phyloP scores from a whole-genome alignment of 2,797 vertebrate genomes.

The Novumbra hubbsi region DNA sequence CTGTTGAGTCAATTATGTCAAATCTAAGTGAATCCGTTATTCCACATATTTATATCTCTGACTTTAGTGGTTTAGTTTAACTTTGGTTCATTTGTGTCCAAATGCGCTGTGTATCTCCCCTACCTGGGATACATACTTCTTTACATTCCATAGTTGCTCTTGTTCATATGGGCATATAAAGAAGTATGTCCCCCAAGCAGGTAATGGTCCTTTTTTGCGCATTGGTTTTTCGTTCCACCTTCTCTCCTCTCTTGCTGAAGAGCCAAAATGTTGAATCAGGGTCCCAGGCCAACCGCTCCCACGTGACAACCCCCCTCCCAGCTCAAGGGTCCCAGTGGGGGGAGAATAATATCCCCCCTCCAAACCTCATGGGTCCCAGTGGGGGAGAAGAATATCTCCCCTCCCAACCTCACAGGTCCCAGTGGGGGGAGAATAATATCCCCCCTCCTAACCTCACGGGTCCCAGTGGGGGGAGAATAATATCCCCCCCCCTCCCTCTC shows the following conservation, averaged over 20 bases:
- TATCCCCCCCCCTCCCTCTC: background rate
- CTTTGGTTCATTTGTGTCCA: constrained; percentile 1
- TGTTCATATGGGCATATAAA: constrained; percentile 99
- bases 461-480: constrained; percentile 3
- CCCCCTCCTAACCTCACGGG: constrained; percentile 19
- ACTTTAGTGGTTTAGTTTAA: background rate
- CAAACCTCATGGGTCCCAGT: constrained; percentile 15
- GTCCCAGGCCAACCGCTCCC: constrained; percentile 41
- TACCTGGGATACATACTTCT: constrained; percentile 99
- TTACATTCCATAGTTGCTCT: constrained; percentile 99
- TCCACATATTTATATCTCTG: background rate
- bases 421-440: background rate
- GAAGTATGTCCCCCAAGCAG: constrained; percentile 98
- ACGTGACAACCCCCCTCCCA: constrained; percentile 28
- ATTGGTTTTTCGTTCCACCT: constrained; percentile 14
- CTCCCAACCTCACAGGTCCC: constrained; percentile 15
- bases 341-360: background rate
- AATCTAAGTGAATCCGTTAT: background rate
- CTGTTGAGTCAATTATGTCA: background rate
- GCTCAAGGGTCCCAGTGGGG: constrained; percentile 11
- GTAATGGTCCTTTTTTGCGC: constrained; percentile 69
- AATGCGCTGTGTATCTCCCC: constrained; percentile 69
- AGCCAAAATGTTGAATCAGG: constrained; percentile 65
- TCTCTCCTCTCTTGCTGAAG: constrained; percentile 17
- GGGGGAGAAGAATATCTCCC: constrained; percentile 13